Conservation (phyloP, 2,797 vertebrate species). For the Malurus splendens region DNA sequence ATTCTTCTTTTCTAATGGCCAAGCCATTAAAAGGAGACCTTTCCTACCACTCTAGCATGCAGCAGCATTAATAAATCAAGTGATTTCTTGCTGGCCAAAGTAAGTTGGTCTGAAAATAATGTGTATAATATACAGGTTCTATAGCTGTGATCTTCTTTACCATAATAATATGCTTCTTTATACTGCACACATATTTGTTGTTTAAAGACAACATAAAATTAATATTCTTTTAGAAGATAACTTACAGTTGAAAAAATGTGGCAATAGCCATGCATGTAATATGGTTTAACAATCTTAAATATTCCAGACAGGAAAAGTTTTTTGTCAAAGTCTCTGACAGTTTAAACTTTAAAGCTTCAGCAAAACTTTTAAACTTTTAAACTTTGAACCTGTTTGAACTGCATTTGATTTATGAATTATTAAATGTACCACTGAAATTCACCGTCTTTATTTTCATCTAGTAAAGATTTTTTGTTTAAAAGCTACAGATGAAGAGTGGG, state of each 20-base stretch:
- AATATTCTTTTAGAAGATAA: slow-evolving; percentile 29
- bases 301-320: slow-evolving; percentile 78
- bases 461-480: slow-evolving; percentile 72
- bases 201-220: background rate
- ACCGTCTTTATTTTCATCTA: slow-evolving; percentile 67
- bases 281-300: slow-evolving; percentile 72
- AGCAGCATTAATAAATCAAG: slow-evolving; percentile 46
- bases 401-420: slow-evolving; percentile 81
- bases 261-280: slow-evolving; percentile 52
- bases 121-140: background rate
- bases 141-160: background rate
- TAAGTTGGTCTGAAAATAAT: background rate
- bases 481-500: slow-evolving; percentile 57
- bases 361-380: slow-evolving; percentile 83
- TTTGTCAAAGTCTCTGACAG: slow-evolving; percentile 76
- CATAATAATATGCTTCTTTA: background rate
- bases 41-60: background rate
- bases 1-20: slow-evolving; percentile 46
- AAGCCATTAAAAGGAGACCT: slow-evolving; percentile 64
- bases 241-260: slow-evolving; percentile 29
- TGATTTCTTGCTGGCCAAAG: background rate
- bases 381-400: slow-evolving; percentile 81
- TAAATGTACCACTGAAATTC: slow-evolving; percentile 77
- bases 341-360: slow-evolving; percentile 78
- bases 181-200: background rate